Evolutionary conservation across 1,140 invertebrate genomes (phyloP), one percentile per base, ranked within the genome.

Genomic region (Drosophila aff.): DNA sequence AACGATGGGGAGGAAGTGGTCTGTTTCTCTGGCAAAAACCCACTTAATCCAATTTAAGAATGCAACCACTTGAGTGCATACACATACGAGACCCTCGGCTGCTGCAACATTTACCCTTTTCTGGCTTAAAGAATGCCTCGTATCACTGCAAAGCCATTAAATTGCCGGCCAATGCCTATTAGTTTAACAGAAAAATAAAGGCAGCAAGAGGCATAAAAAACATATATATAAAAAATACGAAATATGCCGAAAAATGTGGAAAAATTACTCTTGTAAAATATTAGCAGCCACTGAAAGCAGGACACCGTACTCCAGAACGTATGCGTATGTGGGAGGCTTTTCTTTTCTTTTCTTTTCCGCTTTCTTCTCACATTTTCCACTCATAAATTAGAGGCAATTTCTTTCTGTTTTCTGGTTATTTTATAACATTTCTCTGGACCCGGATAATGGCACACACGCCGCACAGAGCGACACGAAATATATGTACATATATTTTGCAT

Each of bases 1-100:
- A 55, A 49, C 36, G 53, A 26, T 23, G 47, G 43, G 15, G 40
- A 23, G 31, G 36, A 31, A 55, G 33, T 36, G 52, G 43, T 57
- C 46, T 59, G 43, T 57, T 38, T 59, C 44, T 50, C 86, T 89
- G 71, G 81, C 55, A 75, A 73, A 89, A 89, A 61, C 71, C 81
- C 75, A 89, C 81, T 89, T 89, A 89, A 89, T 89, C 78, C 84
- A 89, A 89, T 89, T 89, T 84, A 89, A 89, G 80, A 89, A 84
- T 89, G 84, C 77, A 89, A 75, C 84, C 84, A 87, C 83, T 87
- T 87, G 72, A 83, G 76, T 81, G 73, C 80, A 80, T 80, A 79
- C 63, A 80, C 44, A 55, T 47, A n/a, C 13, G 21, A n/a, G 8
- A 55, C 18, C 36, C 31, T 26, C 43, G n/a, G 63, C 43, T 77